These are phyloP conservation scores for Drosophila ercepeae DNA, from an alignment of 1,140 invertebrate genomes.

Conservation along the genomic window DNA sequence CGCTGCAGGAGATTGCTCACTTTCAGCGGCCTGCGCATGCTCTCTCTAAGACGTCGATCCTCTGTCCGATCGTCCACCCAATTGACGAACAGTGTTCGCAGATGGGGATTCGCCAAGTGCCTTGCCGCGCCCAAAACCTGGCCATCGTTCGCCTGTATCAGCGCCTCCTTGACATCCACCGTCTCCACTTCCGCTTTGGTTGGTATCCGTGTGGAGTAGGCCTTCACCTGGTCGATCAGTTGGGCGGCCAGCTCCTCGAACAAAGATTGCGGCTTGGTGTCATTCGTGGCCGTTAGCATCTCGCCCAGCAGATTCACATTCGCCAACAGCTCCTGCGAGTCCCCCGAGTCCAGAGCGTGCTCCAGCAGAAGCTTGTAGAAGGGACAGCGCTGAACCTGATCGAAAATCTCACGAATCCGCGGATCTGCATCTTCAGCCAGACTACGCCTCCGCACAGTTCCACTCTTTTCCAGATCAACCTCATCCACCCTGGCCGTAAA, in stretches of 20 bases:
- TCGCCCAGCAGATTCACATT: constrained; percentile 58
- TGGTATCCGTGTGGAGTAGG: background rate
- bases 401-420: constrained; percentile 8
- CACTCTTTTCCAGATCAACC: background rate
- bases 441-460: constrained; percentile 17
- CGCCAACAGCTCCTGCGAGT: constrained; percentile 67
- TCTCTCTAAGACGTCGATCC: background rate
- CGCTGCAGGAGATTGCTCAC: background rate
- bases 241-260: constrained; percentile 49
- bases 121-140: background rate
- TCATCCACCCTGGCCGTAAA: background rate
- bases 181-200: background rate
- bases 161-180: background rate
- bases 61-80: background rate
- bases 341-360: constrained; percentile 65
- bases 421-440: background rate
- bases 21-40: background rate
- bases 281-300: constrained; percentile 38
- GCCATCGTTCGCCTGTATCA: background rate
- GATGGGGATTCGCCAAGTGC: background rate
- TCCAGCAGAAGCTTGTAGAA: constrained; percentile 56
- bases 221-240: constrained; percentile 16
- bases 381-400: constrained; percentile 24
- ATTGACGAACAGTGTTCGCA: background rate
- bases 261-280: constrained; percentile 24